These are phyloP conservation scores for Chrysochloris asiatica DNA, from an alignment of 2,113 vertebrate genomes.

Conservation along the genomic window DNA sequence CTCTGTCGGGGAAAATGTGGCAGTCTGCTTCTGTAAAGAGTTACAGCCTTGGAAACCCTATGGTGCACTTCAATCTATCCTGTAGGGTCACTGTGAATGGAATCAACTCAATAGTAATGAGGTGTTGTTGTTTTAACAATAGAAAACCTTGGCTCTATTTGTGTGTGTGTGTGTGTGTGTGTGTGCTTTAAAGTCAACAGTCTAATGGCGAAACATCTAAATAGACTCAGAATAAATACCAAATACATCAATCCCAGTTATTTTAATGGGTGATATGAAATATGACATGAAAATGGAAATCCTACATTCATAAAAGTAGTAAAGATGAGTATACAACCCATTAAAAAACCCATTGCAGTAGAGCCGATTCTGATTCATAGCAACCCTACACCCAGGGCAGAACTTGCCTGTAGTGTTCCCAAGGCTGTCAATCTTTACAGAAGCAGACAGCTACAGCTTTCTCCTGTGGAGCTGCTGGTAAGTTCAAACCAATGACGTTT, in stretches of 20 bases:
- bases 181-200: neutral
- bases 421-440: neutral
- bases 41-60: too few species aligned
- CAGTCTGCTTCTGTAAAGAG: too few species aligned
- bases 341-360: neutral
- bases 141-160: neutral
- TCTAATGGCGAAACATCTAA: constrained; percentile 21
- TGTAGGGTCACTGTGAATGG: too few species aligned
- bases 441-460: neutral
- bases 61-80: too few species aligned
- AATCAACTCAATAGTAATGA: too few species aligned
- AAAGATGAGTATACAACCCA: constrained; percentile 36
- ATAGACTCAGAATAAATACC: constrained; percentile 24
- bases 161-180: too few species aligned
- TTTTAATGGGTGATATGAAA: constrained; percentile 50
- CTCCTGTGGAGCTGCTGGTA: neutral
- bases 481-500: neutral
- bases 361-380: neutral
- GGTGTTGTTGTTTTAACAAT: too few species aligned
- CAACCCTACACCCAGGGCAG: neutral
- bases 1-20: too few species aligned
- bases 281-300: constrained; percentile 47
- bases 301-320: constrained; percentile 54
- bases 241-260: constrained; percentile 14
- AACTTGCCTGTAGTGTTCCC: neutral